Evolutionary conservation across 2,797 vertebrate genomes (phyloP).

Genomic region (Fistularia commersonii): DNA sequence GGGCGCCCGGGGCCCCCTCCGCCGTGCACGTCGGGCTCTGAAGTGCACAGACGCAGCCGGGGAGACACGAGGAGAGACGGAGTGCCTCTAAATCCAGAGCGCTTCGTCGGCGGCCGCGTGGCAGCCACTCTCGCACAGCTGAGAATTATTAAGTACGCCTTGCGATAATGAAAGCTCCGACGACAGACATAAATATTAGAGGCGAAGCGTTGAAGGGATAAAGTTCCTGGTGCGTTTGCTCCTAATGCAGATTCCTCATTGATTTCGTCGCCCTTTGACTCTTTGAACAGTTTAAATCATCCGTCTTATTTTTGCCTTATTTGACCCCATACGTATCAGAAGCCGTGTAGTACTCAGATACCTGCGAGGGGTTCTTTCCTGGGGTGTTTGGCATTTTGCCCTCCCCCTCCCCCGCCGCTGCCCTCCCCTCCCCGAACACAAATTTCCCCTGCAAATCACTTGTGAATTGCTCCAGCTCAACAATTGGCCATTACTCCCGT

Average conservation of each 20-base stretch:
- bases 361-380: too few species aligned
- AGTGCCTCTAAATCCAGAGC: constrained; percentile 63
- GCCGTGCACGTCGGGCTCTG: constrained; percentile 40
- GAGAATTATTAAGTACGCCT: constrained; percentile 72
- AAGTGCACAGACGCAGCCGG: constrained; percentile 67
- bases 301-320: constrained; percentile 45
- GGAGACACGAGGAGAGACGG: constrained; percentile 37
- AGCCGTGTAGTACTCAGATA: constrained; percentile 13
- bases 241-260: constrained; percentile 60
- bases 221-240: constrained; percentile 65
- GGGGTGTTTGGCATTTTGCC: constrained; percentile 46
- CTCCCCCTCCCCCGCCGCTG: constrained; percentile 45
- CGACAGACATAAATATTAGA: constrained; percentile 63
- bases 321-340: background rate
- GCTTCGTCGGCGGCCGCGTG: constrained; percentile 68
- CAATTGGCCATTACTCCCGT: constrained; percentile 59
- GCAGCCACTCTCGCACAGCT: constrained; percentile 60
- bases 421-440: constrained; percentile 60
- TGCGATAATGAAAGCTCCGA: constrained; percentile 69
- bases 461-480: constrained; percentile 55
- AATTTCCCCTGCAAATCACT: constrained; percentile 60
- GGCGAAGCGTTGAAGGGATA: constrained; percentile 59
- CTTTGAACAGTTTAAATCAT: constrained; percentile 48
- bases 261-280: constrained; percentile 59
- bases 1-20: background rate